Evolutionary conservation across 2,888 invertebrate genomes (phyloP).

Genomic region (Fragum whitleyi): DNA sequence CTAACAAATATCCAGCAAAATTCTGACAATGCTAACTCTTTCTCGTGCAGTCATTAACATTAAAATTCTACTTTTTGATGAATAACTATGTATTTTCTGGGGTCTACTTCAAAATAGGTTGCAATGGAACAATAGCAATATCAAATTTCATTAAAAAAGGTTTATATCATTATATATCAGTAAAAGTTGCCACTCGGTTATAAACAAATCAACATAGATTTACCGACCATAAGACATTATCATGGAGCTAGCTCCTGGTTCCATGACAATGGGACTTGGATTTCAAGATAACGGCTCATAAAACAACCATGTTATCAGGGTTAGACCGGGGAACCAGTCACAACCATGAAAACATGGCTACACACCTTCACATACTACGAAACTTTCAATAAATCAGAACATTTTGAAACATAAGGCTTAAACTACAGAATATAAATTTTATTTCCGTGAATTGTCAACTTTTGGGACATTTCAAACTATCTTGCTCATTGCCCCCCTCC

Average conservation of each 20-base stretch:
- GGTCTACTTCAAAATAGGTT: no score
- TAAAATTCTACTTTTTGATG: no score
- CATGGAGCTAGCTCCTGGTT: slow-evolving; percentile 9
- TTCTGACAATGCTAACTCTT: no score
- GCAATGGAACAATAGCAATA: slow-evolving; percentile 5
- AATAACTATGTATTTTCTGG: no score
- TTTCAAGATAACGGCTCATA: slow-evolving; percentile 22
- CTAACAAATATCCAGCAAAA: not conserved
- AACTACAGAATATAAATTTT: no score
- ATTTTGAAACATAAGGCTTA: no score
- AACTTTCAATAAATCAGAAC: no score
- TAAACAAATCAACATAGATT: not conserved
- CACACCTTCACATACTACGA: not conserved
- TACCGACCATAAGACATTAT: not conserved
- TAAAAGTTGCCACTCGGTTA: not conserved
- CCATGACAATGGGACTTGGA: slow-evolving; percentile 25
- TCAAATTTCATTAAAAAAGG: not conserved
- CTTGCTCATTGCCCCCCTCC: no score
- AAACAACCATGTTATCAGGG: slow-evolving; percentile 21
- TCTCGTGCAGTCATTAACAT: no score
- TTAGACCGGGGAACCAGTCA: slow-evolving; percentile 25
- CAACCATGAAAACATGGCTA: not conserved
- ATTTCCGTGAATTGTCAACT: no score
- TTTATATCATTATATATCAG: not conserved
- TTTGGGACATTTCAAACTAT: no score